These are phyloP conservation scores for Hiodon alosoides DNA, from an alignment of 2,113 vertebrate species.

Conservation along the genomic window DNA sequence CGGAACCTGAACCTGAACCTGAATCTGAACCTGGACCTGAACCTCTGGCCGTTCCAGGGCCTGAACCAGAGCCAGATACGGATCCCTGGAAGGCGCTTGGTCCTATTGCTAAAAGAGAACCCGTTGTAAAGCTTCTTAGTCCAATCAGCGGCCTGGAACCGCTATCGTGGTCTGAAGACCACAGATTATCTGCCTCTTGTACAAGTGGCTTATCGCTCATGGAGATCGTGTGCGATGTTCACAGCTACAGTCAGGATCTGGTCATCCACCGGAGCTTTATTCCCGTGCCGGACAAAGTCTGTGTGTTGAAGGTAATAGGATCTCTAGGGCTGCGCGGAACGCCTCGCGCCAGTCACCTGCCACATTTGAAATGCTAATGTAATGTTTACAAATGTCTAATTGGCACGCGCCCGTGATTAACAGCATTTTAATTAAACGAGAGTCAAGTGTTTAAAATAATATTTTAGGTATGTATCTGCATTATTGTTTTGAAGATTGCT, in stretches of 20 bases:
- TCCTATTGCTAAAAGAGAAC: conserved; percentile 67
- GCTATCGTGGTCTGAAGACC: conserved; percentile 84
- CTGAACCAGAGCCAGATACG: conserved; percentile 30
- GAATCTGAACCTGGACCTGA: conserved; percentile 43
- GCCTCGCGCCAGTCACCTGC: no score
- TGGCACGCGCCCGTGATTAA: no score
- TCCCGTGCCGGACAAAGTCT: conserved; percentile 59
- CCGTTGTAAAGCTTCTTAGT: conserved; percentile 69
- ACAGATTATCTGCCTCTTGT: conserved; percentile 81
- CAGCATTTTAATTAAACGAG: no score
- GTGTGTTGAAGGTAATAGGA: conserved; percentile 67
- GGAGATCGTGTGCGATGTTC: conserved; percentile 81
- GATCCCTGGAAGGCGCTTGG: conserved; percentile 18
- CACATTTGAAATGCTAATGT: no score
- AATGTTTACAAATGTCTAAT: no score
- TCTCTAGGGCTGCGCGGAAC: no score
- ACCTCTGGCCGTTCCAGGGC: not conserved
- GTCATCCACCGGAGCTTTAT: conserved; percentile 81
- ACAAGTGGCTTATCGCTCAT: conserved; percentile 72
- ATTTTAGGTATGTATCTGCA: no score
- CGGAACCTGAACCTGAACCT: not conserved
- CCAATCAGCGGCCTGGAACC: conserved; percentile 81
- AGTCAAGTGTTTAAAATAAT: no score
- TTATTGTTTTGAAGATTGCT: no score
- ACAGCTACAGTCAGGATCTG: conserved; percentile 72